These are phyloP conservation scores for Amphipoea lucens DNA, from an alignment of 2,888 invertebrate genomes.

Conservation along the genomic window DNA sequence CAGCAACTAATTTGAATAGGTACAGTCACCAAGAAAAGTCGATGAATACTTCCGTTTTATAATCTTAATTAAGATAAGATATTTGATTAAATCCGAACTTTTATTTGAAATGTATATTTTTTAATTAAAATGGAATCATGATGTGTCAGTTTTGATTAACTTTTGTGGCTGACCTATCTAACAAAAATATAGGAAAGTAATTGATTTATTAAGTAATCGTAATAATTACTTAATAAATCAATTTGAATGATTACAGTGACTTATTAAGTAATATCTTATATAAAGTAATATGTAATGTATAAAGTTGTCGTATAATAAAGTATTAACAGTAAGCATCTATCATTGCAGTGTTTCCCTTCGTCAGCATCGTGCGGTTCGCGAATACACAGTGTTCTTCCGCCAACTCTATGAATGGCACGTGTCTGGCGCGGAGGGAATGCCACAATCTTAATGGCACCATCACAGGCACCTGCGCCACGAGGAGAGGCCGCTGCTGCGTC, in stretches of 20 bases:
- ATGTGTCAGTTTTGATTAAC: neutral
- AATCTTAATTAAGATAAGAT: neutral
- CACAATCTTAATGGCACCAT: slow-evolving; percentile 92
- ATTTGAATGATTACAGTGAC: too few relatives aligned
- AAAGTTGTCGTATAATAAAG: neutral
- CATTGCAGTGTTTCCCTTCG: slow-evolving; percentile 91
- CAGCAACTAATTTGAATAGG: neutral
- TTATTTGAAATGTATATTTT: too few relatives aligned
- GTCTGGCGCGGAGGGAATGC: slow-evolving; percentile 94
- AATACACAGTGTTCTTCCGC: slow-evolving; percentile 92
- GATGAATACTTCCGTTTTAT: neutral
- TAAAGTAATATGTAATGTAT: neutral
- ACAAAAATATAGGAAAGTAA: neutral
- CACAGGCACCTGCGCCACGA: slow-evolving; percentile 93
- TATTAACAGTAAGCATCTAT: neutral
- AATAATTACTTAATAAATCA: too few relatives aligned
- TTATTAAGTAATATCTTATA: neutral
- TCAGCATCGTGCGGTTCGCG: slow-evolving; percentile 94
- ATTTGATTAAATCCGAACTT: neutral
- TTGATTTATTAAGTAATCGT: neutral
- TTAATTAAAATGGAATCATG: neutral
- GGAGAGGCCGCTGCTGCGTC: slow-evolving; percentile 95
- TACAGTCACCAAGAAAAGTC: neutral
- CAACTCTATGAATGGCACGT: slow-evolving; percentile 93
- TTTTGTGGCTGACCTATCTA: neutral